phyloP scores from a whole-genome alignment of 2,797 vertebrate species.

The Micrastur ruficollis region DNA sequence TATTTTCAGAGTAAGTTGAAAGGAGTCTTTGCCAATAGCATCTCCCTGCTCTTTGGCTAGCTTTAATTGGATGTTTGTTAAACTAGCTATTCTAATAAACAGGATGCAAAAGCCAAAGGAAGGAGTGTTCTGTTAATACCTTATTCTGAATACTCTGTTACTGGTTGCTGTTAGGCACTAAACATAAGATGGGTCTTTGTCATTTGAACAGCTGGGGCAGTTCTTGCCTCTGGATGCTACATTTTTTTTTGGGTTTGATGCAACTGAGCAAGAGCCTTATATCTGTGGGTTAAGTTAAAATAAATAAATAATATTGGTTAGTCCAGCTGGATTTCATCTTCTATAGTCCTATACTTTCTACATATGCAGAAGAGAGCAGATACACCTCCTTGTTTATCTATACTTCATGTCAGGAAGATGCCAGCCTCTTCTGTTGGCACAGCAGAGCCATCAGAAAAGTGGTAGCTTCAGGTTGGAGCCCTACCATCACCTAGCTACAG shows the following conservation, averaged over 20 bases:
- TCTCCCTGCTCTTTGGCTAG: neutral
- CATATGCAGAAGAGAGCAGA: neutral
- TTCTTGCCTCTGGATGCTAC: neutral
- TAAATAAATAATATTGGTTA: neutral
- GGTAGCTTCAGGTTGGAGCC: neutral
- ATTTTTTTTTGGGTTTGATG: neutral
- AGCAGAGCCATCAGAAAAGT: neutral
- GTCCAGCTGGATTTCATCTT: neutral
- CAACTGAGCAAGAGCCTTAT: accelerated
- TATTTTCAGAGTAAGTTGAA: neutral
- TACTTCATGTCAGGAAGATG: neutral
- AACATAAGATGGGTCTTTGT: neutral
- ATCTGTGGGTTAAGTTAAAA: neutral
- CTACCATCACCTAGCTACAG: neutral
- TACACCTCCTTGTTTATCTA: neutral
- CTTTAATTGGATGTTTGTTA: neutral
- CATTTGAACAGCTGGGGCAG: neutral
- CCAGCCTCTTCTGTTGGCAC: neutral
- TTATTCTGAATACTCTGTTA: neutral
- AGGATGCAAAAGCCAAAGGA: neutral
- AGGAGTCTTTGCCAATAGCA: neutral
- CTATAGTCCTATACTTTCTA: neutral
- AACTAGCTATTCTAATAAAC: neutral
- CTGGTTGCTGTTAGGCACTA: neutral
- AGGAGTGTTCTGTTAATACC: neutral